Conservation (phyloP, 2,888 invertebrate genomes). For the Gibbula magus region DNA sequence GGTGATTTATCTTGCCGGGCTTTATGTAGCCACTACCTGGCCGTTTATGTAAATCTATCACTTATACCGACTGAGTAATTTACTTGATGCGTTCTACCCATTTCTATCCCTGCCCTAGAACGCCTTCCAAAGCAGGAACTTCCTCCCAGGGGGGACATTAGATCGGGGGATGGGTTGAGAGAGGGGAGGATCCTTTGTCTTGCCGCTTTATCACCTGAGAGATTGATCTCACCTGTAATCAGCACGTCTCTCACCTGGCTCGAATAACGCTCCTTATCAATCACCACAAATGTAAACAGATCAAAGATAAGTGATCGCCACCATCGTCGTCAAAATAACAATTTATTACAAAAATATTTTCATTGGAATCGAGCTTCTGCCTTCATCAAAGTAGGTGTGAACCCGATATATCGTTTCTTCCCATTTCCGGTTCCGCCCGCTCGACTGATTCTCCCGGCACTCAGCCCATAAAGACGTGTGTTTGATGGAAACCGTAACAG, state of each 20-base stretch:
- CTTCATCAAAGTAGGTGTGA: constrained; percentile 15
- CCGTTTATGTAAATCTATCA: too few relatives aligned
- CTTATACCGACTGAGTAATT: background rate
- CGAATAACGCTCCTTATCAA: constrained; percentile 18
- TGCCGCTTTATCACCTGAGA: constrained; percentile 6
- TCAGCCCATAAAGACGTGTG: background rate
- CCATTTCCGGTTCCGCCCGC: constrained; percentile 4
- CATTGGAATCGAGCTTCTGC: constrained; percentile 1
- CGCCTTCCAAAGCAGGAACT: background rate
- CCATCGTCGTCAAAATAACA: constrained; percentile 6
- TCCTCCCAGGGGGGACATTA: constrained; percentile 7
- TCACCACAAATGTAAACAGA: constrained; percentile 13
- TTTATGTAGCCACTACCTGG: too few relatives aligned
- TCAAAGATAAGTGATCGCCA: constrained; percentile 17
- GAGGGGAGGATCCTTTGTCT: background rate
- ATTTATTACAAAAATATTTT: constrained; percentile 21
- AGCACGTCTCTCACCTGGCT: constrained; percentile 1
- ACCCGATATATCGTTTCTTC: constrained; percentile 22
- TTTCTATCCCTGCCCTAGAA: background rate
- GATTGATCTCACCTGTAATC: constrained; percentile 14
- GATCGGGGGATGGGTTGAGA: background rate
- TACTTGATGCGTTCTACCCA: background rate
- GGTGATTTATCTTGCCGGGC: too few relatives aligned
- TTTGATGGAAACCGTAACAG: background rate
- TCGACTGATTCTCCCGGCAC: background rate